phyloP scores from a whole-genome alignment of 1,140 invertebrate species.

The Trichonephila inaurata region DNA sequence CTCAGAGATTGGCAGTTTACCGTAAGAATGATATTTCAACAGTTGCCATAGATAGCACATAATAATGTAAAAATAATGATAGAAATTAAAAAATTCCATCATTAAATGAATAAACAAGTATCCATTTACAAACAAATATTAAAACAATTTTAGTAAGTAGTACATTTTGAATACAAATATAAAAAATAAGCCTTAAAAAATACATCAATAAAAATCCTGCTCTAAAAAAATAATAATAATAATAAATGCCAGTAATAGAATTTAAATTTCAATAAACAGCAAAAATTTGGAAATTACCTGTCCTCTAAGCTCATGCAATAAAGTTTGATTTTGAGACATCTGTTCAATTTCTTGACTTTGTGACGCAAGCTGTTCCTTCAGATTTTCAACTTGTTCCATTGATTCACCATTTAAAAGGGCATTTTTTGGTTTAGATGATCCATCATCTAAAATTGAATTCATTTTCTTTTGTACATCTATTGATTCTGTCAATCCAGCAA shows the following conservation, averaged over 20 bases:
- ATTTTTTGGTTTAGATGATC: not conserved
- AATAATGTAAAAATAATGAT: no score
- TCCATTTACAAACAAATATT: no score
- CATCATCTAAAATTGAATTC: not conserved
- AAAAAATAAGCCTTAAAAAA: not conserved
- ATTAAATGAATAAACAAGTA: no score
- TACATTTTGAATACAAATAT: not conserved
- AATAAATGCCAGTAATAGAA: no score
- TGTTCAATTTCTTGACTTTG: slow-evolving; percentile 69
- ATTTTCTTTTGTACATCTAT: slow-evolving; percentile 58
- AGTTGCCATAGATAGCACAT: no score
- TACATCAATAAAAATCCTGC: not conserved
- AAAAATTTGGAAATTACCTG: slow-evolving; percentile 35
- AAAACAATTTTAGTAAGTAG: no score
- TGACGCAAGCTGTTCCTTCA: slow-evolving; percentile 68
- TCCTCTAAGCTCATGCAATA: slow-evolving; percentile 75
- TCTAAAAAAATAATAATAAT: not conserved
- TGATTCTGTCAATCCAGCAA: slow-evolving; percentile 34
- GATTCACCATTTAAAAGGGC: slow-evolving; percentile 30
- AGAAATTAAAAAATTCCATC: no score
- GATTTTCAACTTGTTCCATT: slow-evolving; percentile 56
- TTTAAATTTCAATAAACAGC: not conserved
- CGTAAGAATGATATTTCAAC: no score
- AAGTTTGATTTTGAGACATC: slow-evolving; percentile 69
- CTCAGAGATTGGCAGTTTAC: no score